A percentile compares a stretch with the other conserved stretches of the same genome.
Evolutionary conservation across 92 coral and sea anemone species (phyloP).

Genomic region (Phenganax marumi): DNA sequence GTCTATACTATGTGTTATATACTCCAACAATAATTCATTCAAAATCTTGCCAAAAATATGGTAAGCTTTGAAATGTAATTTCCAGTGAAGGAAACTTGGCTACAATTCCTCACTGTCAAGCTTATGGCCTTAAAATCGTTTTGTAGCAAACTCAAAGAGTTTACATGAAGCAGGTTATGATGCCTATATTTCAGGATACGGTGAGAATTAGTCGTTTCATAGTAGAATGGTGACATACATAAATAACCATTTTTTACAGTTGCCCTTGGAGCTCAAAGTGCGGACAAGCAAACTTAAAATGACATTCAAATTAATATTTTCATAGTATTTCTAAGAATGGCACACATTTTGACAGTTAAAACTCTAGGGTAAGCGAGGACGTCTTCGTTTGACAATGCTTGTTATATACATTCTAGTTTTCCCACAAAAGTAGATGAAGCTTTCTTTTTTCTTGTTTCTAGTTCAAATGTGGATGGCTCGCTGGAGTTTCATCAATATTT

Average conservation of each 20-base stretch:
- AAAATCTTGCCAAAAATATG: constrained; percentile 66
- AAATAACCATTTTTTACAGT: no score
- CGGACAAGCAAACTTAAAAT: not conserved
- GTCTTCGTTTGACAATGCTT: not conserved
- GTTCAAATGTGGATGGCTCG: constrained; percentile 47
- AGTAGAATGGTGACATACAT: no score
- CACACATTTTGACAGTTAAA: constrained; percentile 74
- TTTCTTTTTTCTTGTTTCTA: constrained; percentile 3
- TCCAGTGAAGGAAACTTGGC: not conserved
- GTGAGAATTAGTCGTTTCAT: constrained; percentile 34
- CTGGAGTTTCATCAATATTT: constrained; percentile 71
- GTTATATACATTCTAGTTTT: not conserved
- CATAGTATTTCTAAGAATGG: constrained; percentile 79
- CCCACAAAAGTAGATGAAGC: not conserved
- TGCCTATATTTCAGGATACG: constrained; percentile 80
- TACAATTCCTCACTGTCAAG: not conserved
- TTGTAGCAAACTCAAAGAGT: constrained; percentile 60
- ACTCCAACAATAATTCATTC: constrained; percentile 69
- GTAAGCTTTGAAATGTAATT: constrained; percentile 55
- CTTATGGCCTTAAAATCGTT: not conserved
- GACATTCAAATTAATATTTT: not conserved
- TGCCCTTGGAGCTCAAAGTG: not conserved
- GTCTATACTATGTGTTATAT: constrained; percentile 71
- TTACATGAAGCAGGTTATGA: constrained; percentile 98
- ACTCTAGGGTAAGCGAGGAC: constrained; percentile 60